Conservation (phyloP, 1,140 invertebrate genomes). For the Drosophila arizonae region DNA sequence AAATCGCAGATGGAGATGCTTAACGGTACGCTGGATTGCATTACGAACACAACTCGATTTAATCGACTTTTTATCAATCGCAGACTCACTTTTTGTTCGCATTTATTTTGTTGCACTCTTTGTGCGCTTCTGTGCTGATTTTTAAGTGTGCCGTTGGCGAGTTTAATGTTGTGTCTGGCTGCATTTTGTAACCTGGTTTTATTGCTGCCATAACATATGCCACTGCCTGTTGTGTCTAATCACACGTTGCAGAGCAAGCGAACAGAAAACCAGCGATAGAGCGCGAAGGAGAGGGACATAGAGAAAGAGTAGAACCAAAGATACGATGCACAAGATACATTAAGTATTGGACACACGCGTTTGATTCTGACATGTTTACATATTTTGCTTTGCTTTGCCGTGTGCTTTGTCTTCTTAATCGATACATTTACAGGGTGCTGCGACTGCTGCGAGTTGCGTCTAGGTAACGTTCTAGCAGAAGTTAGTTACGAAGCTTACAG, state of each 20-base stretch:
- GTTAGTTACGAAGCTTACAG: neutral
- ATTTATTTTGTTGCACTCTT: conserved; percentile 30
- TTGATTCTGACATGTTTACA: conserved; percentile 70
- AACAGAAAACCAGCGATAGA: conserved; percentile 11
- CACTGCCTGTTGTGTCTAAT: conserved; percentile 67
- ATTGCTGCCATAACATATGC: conserved; percentile 76
- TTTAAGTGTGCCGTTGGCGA: conserved; percentile 61
- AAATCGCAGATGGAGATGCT: neutral
- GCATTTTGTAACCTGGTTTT: conserved; percentile 79
- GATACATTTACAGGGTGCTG: conserved; percentile 67
- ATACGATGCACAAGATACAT: conserved; percentile 65
- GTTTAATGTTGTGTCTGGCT: conserved; percentile 70
- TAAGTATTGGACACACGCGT: conserved; percentile 69
- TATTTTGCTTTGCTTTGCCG: conserved; percentile 48
- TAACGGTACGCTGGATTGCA: conserved; percentile 10
- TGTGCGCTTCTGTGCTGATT: conserved; percentile 46
- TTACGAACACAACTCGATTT: conserved; percentile 52
- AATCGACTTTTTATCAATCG: conserved; percentile 75
- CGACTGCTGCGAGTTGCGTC: conserved; percentile 17
- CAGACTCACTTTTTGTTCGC: conserved; percentile 66
- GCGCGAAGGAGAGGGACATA: too few relatives aligned
- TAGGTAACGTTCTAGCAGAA: neutral
- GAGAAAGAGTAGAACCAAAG: conserved; percentile 32
- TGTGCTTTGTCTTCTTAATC: conserved; percentile 54
- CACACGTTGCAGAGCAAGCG: conserved; percentile 45